phyloP scores from a whole-genome alignment of 2,797 vertebrate genomes.

The Pseudochaenichthys georgianus region DNA sequence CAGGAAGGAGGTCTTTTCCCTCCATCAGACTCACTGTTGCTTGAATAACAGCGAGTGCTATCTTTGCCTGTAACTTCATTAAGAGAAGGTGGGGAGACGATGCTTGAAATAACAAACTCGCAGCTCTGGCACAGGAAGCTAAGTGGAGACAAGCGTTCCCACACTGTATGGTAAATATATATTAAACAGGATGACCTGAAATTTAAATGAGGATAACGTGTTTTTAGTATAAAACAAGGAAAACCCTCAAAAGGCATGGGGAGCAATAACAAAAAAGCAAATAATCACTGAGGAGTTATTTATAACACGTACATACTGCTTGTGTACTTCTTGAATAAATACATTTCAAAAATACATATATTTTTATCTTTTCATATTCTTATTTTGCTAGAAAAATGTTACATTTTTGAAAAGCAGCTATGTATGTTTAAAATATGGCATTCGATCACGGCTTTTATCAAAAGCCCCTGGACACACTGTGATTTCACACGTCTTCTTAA shows the following conservation, averaged over 20 bases:
- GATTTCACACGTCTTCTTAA: conserved; percentile 45
- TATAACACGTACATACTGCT: conserved; percentile 66
- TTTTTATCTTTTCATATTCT: conserved; percentile 57
- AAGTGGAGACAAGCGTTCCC: conserved; percentile 26
- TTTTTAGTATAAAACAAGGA: conserved; percentile 52
- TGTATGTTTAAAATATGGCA: conserved; percentile 71
- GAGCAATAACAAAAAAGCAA: conserved; percentile 15
- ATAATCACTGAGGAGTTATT: conserved; percentile 61
- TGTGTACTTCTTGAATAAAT: conserved; percentile 81
- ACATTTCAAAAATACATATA: conserved; percentile 80
- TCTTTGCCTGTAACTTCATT: conserved; percentile 59
- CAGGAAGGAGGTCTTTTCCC: conserved; percentile 35
- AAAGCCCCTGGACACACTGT: conserved; percentile 33
- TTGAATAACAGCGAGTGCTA: conserved; percentile 54
- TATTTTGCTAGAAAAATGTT: conserved; percentile 64
- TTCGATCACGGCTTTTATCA: conserved; percentile 52
- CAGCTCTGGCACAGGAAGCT: conserved; percentile 28
- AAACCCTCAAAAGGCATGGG: conserved; percentile 31
- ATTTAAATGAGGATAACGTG: conserved; percentile 38
- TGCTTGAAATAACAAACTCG: conserved; percentile 56
- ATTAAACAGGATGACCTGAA: conserved; percentile 30
- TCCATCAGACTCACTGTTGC: conserved; percentile 39
- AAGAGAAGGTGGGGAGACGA: conserved; percentile 43
- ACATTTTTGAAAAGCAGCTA: conserved; percentile 67
- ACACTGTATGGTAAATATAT: conserved; percentile 13